Conservation (phyloP, 1,140 invertebrate genomes). For the Vanessa atalanta region DNA sequence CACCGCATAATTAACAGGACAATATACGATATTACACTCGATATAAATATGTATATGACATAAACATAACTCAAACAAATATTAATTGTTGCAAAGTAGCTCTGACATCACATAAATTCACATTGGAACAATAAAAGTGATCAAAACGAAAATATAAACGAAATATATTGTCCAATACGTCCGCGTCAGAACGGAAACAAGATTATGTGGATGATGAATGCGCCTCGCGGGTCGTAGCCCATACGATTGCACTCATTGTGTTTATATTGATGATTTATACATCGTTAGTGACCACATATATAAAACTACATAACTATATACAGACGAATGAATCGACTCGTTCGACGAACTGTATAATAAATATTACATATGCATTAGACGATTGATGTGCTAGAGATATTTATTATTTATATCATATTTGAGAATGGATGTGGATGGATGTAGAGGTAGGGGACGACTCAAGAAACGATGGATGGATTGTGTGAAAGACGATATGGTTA, state of each 20-base stretch:
- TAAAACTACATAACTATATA: neutral
- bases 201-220: slow-evolving; percentile 65
- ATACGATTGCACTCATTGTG: slow-evolving; percentile 36
- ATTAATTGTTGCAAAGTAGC: slow-evolving; percentile 12
- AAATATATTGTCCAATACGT: slow-evolving; percentile 55
- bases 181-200: slow-evolving; percentile 52
- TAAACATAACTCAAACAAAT: neutral
- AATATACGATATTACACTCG: too few relatives aligned
- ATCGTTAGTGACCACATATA: slow-evolving; percentile 21
- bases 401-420: too few relatives aligned
- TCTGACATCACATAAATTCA: neutral
- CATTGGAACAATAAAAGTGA: slow-evolving; percentile 29
- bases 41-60: neutral
- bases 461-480: too few relatives aligned
- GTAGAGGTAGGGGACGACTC: too few relatives aligned
- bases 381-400: too few relatives aligned
- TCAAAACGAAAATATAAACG: slow-evolving; percentile 38
- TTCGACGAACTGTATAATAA: neutral
- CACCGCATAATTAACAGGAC: too few relatives aligned
- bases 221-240: slow-evolving; percentile 40
- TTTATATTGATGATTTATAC: slow-evolving; percentile 28
- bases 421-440: too few relatives aligned
- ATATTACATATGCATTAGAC: too few relatives aligned
- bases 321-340: neutral
- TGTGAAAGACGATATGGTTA: too few relatives aligned